Base-by-base conservation (phyloP, 2,797 vertebrate species). In the Aselliscus stoliczkanus region DNA sequence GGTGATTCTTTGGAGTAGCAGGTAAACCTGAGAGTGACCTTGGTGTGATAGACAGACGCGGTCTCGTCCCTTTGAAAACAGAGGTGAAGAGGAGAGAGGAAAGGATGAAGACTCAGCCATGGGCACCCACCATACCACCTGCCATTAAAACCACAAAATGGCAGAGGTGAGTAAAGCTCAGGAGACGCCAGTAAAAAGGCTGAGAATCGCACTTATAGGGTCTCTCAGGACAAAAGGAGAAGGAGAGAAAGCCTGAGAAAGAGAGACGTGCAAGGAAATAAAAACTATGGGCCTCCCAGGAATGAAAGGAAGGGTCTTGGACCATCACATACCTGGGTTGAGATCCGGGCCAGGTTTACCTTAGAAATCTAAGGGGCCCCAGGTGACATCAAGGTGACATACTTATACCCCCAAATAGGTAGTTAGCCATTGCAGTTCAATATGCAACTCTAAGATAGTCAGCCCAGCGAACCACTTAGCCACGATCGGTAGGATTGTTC, bases 401-500 rank as follows among this genome's bases (percentile, higher is more conserved):
- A 39, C 52, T 9, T 79, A 20, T 75, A 73, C 88, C 82, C 56
- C 64, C 73, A 85, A 37, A 80, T 27, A 76, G 85, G 27, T 13
- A 15, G 70, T 58, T 85, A 77, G 50, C 70, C 47, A 37, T 85
- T 29, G 52, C 56, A 90, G 73, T 62, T 65, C 92, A 92, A 3
- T 8, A 7, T 5, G 2, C 54, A 56, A 7, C 50, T 72, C 44
- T 0, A 1, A 34, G 44, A 23, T 1, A 76, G 50, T 34, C 81
- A 18, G 34, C 52, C 34, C 37, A 0, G 65, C 15, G 90, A 80
- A 94, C 50, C 65, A 90, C 96, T 82, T 47, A 77, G 29, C 80
- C 65, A 75, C 31, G 52, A 80, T 84, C 90, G 88, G 93, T 31
- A 93, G 83, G 69, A 47, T 31, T 60, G 12, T 77, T 88, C 52